Evolutionary conservation across 2,797 vertebrate genomes (phyloP).

Genomic region (Paguma larvata): DNA sequence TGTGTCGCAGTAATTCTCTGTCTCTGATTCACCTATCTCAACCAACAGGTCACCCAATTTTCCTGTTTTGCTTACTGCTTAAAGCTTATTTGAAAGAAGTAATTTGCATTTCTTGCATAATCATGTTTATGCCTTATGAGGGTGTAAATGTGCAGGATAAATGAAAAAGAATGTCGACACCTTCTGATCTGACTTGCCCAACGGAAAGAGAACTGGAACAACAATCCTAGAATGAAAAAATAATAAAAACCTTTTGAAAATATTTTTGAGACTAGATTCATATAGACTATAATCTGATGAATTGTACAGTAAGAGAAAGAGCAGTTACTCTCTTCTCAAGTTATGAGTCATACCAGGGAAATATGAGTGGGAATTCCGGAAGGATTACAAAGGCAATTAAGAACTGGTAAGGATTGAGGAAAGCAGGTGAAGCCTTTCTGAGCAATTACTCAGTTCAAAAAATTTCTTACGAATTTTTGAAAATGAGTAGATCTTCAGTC

Average conservation of each 20-base stretch:
- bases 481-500: neutral
- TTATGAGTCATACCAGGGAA: neutral
- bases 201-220: neutral
- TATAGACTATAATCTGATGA: neutral
- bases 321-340: neutral
- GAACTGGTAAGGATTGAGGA: neutral
- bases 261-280: neutral
- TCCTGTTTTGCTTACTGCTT: neutral
- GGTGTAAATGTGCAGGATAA: neutral
- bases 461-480: neutral
- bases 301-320: neutral
- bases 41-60: neutral
- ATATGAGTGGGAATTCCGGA: neutral
- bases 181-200: neutral
- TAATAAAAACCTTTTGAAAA: neutral
- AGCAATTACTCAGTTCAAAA: neutral
- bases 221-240: neutral
- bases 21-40: neutral
- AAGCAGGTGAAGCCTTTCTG: no score
- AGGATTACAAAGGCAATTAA: neutral
- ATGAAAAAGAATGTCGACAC: neutral
- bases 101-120: neutral
- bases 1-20: neutral
- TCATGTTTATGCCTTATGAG: neutral
- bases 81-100: neutral